Evolutionary conservation across 2,797 vertebrate species (phyloP), one percentile per base, ranked within the genome.

Genomic region (Alca torda): DNA sequence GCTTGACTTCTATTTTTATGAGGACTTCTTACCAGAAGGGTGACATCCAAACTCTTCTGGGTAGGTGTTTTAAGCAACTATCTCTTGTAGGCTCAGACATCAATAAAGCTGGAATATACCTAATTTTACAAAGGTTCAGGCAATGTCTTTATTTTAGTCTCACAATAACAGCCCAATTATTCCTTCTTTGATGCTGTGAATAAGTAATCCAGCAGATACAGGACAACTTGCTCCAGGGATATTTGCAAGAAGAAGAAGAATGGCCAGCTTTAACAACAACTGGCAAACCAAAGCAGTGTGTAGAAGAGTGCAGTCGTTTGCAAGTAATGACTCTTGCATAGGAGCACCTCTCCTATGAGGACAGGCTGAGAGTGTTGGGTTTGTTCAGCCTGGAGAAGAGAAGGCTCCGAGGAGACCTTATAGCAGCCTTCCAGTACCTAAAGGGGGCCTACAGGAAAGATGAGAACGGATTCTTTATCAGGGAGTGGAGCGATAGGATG

Each of bases 101-200:
- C 28, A 46, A 28, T 5, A 21, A 46, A 7, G 1, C 10, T 69
- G 51, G 30, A 59, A 63, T 0, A 1, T 45, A 43, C 2, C 3
- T 50, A 8, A 59, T 37, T 75, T 82, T 64, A 28, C 5, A 67
- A 84, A 5, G 19, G 17, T 10, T 77, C 16, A 48, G 28, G 23
- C 28, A 61, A 50, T 25, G 26, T n/a, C 26, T 87, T 69, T 74
- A 63, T 59, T 94, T 78, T 61, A 30, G 10, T 68, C 13, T 68
- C 17, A 30, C 19, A 73, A 28, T 24, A 69, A 65, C 3, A 35
- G 11, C 11, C 13, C 4, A 50, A 8, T 61, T 65, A 57, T 57
- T 76, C 19, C 37, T 91, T 87, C 18, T 82, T 48, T 45, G 21
- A 39, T 64, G 20, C 11, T 69, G 14, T 35, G 28, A 93, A 17